Conservation (phyloP, 2,113 vertebrate species). For the Osmerus eperlanus region DNA sequence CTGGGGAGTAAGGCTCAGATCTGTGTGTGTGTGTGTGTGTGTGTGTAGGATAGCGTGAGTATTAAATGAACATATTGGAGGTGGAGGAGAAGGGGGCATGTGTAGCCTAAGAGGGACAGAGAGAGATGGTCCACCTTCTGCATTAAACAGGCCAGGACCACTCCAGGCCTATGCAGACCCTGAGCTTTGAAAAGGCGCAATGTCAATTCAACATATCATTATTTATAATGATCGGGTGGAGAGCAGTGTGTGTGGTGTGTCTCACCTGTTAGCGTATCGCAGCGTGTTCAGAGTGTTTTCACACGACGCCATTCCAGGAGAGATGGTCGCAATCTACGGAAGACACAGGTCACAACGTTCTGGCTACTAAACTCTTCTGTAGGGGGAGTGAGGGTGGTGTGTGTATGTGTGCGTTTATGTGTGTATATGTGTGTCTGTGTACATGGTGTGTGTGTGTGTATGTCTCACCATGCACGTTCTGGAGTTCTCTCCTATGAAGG, state of each 20-base stretch:
- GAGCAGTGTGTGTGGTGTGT: conserved; percentile 1
- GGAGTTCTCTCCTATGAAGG: conserved; percentile 97
- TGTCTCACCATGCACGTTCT: conserved; percentile 93
- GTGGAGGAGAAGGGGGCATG: too few relatives aligned
- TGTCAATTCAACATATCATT: too few relatives aligned
- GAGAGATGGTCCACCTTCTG: too few relatives aligned
- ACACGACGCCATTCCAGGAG: conserved; percentile 97
- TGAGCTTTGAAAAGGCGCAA: too few relatives aligned
- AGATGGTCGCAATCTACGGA: conserved; percentile 93
- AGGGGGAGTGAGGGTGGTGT: too few relatives aligned
- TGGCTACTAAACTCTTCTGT: background rate
- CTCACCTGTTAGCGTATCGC: conserved; percentile 97
- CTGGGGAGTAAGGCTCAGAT: background rate
- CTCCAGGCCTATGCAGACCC: too few relatives aligned
- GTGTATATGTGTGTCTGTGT: background rate
- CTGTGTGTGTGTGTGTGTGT: background rate
- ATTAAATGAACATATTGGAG: too few relatives aligned
- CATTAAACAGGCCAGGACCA: too few relatives aligned
- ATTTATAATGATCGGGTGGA: too few relatives aligned
- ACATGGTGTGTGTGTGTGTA: background rate
- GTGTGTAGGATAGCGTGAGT: too few relatives aligned
- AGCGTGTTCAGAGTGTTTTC: conserved; percentile 97
- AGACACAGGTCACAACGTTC: conserved; percentile 13
- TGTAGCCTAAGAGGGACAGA: too few relatives aligned
- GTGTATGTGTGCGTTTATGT: too few relatives aligned